Evolutionary conservation across 2,888 invertebrate genomes (phyloP).

Genomic region (Carterocephalus palaemon): DNA sequence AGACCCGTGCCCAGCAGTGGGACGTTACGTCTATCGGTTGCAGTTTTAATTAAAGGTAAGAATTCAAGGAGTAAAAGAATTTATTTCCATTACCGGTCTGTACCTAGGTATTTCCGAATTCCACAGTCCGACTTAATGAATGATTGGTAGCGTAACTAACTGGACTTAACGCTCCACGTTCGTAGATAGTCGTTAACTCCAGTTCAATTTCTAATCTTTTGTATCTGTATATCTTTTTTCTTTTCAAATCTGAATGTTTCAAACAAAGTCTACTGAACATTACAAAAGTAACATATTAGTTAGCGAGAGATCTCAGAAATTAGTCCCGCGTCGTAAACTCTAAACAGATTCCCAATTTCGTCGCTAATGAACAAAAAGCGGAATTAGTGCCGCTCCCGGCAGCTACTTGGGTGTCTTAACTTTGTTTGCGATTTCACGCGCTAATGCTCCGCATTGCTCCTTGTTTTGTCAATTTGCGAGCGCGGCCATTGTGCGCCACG

Average conservation of each 20-base stretch:
- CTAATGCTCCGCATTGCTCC: slow-evolving; percentile 38
- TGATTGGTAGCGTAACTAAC: no score
- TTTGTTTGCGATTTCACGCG: slow-evolving; percentile 57
- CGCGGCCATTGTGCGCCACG: slow-evolving; percentile 7
- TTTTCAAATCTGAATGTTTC: slow-evolving; percentile 2
- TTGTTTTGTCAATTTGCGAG: slow-evolving; percentile 27
- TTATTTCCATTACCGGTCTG: no score
- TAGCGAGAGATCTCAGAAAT: neutral
- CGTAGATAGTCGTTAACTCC: no score
- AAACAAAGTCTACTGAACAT: no score
- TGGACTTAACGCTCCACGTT: no score
- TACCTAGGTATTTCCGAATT: no score
- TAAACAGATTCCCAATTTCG: slow-evolving; percentile 2
- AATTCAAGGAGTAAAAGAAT: no score
- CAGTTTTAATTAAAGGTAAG: no score
- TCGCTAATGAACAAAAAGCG: slow-evolving; percentile 24
- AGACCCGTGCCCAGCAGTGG: no score
- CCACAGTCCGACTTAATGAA: no score
- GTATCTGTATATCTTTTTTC: slow-evolving; percentile 12
- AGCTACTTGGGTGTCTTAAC: slow-evolving; percentile 61
- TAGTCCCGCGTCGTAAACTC: neutral
- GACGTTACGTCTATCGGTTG: no score
- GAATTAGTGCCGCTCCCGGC: slow-evolving; percentile 25
- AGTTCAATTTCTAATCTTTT: no score
- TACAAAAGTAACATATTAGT: neutral